phyloP scores from a whole-genome alignment of 2,888 invertebrate species.

The Laspeyria flexula region DNA sequence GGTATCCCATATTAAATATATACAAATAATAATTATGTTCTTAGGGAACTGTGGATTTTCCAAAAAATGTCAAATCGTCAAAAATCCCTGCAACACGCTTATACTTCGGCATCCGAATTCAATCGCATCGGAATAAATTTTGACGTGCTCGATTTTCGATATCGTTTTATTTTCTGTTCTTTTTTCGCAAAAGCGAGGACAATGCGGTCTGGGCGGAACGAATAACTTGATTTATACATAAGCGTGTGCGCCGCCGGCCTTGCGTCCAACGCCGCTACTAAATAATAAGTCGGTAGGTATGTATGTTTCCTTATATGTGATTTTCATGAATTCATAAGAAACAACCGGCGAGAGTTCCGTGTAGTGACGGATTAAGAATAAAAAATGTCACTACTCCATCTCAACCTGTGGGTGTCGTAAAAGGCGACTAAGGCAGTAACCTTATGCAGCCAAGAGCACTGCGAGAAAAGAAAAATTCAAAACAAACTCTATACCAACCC shows the following conservation, averaged over 20 bases:
- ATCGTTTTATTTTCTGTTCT: conserved; percentile 56
- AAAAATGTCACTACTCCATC: too few relatives aligned
- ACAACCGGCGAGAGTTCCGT: too few relatives aligned
- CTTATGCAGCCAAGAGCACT: too few relatives aligned
- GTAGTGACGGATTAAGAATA: too few relatives aligned
- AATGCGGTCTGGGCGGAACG: conserved; percentile 78
- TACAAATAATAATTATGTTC: too few relatives aligned
- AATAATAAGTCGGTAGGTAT: conserved; percentile 37
- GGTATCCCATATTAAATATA: too few relatives aligned
- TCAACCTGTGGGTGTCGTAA: too few relatives aligned
- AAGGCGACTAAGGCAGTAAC: too few relatives aligned
- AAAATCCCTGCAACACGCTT: conserved; percentile 34
- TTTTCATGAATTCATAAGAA: conserved; percentile 32
- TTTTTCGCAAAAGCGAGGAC: conserved; percentile 68
- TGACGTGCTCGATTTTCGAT: conserved; percentile 73
- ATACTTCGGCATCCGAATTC: conserved; percentile 51
- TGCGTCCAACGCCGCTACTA: conserved; percentile 46
- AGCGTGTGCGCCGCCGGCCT: conserved; percentile 63
- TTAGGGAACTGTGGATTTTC: not conserved
- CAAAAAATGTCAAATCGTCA: conserved; percentile 39
- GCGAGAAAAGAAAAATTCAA: too few relatives aligned
- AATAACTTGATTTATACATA: conserved; percentile 80
- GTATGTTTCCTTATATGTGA: conserved; percentile 32
- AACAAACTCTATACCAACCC: too few relatives aligned
- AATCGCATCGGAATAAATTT: conserved; percentile 71